Conservation (phyloP, 2,888 invertebrate genomes). For the Maniola hyperantus region DNA sequence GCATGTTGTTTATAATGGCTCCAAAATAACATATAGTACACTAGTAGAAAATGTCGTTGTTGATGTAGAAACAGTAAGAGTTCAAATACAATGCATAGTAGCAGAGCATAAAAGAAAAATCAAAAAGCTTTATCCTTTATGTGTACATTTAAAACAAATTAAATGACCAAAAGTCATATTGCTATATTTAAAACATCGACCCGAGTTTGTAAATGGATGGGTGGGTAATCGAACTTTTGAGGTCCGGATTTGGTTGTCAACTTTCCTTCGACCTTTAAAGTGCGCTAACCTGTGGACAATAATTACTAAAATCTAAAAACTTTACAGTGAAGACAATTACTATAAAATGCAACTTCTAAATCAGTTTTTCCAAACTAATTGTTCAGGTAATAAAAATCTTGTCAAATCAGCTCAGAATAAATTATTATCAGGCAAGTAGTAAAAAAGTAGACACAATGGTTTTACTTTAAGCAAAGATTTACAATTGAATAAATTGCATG, state of each 20-base stretch:
- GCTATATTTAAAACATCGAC: background rate
- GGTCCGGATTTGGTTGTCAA: no score
- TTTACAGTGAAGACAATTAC: no score
- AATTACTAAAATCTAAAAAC: no score
- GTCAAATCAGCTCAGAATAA: background rate
- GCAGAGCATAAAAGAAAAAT: no score
- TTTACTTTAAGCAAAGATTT: background rate
- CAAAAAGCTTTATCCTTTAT: no score
- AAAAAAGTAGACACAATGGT: background rate
- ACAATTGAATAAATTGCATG: slow-evolving; percentile 1
- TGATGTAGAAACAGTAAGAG: background rate
- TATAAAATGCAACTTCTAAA: background rate
- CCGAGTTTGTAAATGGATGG: no score
- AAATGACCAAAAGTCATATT: background rate
- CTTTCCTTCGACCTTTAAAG: no score
- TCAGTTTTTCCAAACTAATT: no score
- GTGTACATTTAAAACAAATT: no score
- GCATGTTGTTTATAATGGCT: slow-evolving; percentile 20
- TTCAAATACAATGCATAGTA: no score
- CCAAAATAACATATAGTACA: slow-evolving; percentile 4
- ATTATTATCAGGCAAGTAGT: background rate
- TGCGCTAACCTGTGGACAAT: no score
- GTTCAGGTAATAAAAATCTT: background rate
- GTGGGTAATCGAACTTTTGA: no score
- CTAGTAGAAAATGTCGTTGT: background rate